Conservation (phyloP, 2,113 vertebrate genomes). For the Myrmecophaga tridactyla region DNA sequence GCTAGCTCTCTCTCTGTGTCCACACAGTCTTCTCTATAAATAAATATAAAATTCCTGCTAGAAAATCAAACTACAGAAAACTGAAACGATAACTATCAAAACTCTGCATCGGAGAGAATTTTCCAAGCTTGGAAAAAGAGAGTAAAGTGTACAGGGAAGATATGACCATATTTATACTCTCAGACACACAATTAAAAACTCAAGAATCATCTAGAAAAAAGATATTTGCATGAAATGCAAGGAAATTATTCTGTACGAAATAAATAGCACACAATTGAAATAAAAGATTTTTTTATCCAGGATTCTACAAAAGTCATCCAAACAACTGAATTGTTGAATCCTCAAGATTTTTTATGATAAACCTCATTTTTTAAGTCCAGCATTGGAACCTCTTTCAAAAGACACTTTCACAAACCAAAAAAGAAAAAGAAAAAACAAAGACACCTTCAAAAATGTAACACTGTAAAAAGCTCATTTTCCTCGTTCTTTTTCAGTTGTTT, state of each 20-base stretch:
- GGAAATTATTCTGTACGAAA: slow-evolving; percentile 18
- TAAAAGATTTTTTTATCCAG: background rate
- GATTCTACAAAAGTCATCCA: slow-evolving; percentile 33
- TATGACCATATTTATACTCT: background rate
- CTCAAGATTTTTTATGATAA: slow-evolving; percentile 23
- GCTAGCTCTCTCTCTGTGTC: background rate
- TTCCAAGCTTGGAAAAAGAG: background rate
- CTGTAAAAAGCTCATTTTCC: slow-evolving; percentile 33
- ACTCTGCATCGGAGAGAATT: background rate
- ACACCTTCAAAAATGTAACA: no score
- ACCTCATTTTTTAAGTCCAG: slow-evolving; percentile 32
- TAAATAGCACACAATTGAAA: slow-evolving; percentile 21
- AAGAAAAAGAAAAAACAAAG: no score
- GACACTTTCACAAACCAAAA: background rate
- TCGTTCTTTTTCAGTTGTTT: slow-evolving; percentile 6
- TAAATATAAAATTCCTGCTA: background rate
- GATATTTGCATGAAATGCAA: slow-evolving; percentile 14
- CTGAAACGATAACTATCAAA: slow-evolving; percentile 29
- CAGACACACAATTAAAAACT: slow-evolving; percentile 29
- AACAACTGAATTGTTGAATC: slow-evolving; percentile 33
- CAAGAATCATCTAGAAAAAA: slow-evolving; percentile 16
- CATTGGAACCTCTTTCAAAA: background rate
- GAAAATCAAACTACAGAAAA: slow-evolving; percentile 18
- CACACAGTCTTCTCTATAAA: background rate
- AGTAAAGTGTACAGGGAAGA: background rate